These are phyloP conservation scores for Cryptocephalus moraei DNA, from an alignment of 2,888 invertebrate species.

Conservation along the genomic window DNA sequence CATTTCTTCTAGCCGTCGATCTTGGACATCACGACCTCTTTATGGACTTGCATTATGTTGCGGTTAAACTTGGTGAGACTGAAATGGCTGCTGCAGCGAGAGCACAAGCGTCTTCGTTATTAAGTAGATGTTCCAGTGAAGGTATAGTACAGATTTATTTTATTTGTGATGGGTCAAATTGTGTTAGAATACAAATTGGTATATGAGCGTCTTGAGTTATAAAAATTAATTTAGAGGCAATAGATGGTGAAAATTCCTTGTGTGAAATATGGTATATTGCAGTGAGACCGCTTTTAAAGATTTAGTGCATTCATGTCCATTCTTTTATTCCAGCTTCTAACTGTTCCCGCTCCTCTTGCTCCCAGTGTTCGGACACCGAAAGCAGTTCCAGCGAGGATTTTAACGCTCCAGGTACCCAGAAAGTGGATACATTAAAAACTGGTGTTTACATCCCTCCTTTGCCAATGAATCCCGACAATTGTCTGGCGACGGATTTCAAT, in stretches of 20 bases:
- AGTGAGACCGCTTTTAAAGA: background rate
- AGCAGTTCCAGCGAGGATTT: conserved; percentile 32
- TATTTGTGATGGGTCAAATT: too few relatives aligned
- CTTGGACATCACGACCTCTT: conserved; percentile 79
- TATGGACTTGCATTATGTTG: conserved; percentile 70
- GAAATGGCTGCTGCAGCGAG: conserved; percentile 61
- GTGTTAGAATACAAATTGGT: too few relatives aligned
- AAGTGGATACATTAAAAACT: conserved; percentile 9
- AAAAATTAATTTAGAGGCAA: too few relatives aligned
- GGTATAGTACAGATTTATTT: conserved; percentile 20
- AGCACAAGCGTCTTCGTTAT: conserved; percentile 48
- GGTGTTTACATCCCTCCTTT: conserved; percentile 7
- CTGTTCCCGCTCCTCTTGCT: conserved; percentile 62
- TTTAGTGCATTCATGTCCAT: conserved; percentile 13
- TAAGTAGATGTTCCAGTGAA: conserved; percentile 36
- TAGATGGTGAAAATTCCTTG: too few relatives aligned
- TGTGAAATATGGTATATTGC: too few relatives aligned
- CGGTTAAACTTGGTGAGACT: conserved; percentile 48
- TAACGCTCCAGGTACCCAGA: conserved; percentile 15
- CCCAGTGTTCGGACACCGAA: conserved; percentile 47
- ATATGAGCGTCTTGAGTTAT: too few relatives aligned
- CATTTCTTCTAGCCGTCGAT: conserved; percentile 76
- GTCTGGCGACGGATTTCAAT: conserved; percentile 35
- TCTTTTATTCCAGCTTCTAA: conserved; percentile 49
- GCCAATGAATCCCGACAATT: conserved; percentile 23